Evolutionary conservation across 2,888 invertebrate genomes (phyloP).

Genomic region (Acronicta aceris): DNA sequence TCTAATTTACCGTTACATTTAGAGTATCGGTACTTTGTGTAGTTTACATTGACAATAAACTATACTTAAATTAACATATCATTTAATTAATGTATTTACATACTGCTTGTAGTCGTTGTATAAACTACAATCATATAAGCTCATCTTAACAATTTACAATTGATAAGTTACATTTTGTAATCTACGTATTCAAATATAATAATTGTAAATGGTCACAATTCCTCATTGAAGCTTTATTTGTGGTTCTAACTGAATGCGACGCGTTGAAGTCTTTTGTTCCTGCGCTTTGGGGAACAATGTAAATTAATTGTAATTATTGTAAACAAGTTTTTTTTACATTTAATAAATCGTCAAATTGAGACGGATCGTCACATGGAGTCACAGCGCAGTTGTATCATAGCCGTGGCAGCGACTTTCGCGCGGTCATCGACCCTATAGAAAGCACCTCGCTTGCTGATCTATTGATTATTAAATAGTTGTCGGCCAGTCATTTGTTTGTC

Average conservation of each 20-base stretch:
- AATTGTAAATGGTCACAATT: not conserved
- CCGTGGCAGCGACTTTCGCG: slow-evolving; percentile 63
- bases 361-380: slow-evolving; percentile 40
- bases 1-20: slow-evolving; percentile 7
- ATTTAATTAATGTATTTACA: not conserved
- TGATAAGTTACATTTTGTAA: not conserved
- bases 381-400: slow-evolving; percentile 57
- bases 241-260: slow-evolving; percentile 2
- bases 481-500: slow-evolving; percentile 26
- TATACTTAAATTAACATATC: too few species aligned
- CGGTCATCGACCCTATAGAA: slow-evolving; percentile 72
- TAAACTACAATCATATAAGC: too few species aligned
- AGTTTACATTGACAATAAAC: too few species aligned
- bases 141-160: not conserved
- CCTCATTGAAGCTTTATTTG: slow-evolving; percentile 6
- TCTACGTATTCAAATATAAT: not conserved
- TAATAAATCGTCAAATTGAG: slow-evolving; percentile 27
- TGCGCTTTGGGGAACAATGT: not conserved
- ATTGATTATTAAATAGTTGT: slow-evolving; percentile 53
- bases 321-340: slow-evolving; percentile 5
- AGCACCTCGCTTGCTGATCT: slow-evolving; percentile 59
- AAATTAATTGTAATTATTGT: not conserved
- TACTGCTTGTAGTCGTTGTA: too few species aligned
- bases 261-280: slow-evolving; percentile 51
- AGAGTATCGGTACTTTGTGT: not conserved